A percentile compares a stretch with the other conserved stretches of the same genome.
phyloP scores from a whole-genome alignment of 2,113 vertebrate genomes.

The Epinephelus lanceolatus region DNA sequence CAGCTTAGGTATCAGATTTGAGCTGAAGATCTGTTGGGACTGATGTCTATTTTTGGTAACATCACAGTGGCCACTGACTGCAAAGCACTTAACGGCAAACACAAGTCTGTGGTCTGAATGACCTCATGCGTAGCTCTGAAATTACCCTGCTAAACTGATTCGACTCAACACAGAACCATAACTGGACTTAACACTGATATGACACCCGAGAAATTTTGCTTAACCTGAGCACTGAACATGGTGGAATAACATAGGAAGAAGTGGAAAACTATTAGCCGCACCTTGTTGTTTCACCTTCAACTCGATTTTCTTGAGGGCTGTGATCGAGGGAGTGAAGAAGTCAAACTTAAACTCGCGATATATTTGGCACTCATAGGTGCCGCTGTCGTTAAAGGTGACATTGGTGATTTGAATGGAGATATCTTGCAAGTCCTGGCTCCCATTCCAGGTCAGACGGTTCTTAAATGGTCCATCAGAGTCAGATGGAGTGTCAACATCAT shows the following conservation, averaged over 20 bases:
- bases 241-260: not conserved
- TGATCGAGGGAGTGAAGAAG: constrained; percentile 85
- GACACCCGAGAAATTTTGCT: not conserved
- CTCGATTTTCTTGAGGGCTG: constrained; percentile 80
- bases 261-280: constrained; percentile 66
- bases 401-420: constrained; percentile 92
- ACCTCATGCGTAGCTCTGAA: not conserved
- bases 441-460: constrained; percentile 90
- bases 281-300: constrained; percentile 90
- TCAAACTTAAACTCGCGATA: constrained; percentile 90
- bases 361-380: constrained; percentile 90
- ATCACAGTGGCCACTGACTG: not conserved
- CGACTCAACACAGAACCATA: not conserved
- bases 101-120: constrained; percentile 1
- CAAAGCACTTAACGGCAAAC: not conserved
- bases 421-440: constrained; percentile 95
- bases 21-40: not conserved
- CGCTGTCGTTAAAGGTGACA: constrained; percentile 89
- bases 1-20: constrained; percentile 1
- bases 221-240: not conserved
- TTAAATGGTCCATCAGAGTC: constrained; percentile 85
- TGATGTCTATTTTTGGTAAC: constrained; percentile 1
- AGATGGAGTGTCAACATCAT: constrained; percentile 54
- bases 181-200: not conserved
- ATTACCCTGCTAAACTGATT: not conserved